Evolutionary conservation across 2,797 vertebrate species (phyloP).

Genomic region (Tenualosa thibaudeaui): DNA sequence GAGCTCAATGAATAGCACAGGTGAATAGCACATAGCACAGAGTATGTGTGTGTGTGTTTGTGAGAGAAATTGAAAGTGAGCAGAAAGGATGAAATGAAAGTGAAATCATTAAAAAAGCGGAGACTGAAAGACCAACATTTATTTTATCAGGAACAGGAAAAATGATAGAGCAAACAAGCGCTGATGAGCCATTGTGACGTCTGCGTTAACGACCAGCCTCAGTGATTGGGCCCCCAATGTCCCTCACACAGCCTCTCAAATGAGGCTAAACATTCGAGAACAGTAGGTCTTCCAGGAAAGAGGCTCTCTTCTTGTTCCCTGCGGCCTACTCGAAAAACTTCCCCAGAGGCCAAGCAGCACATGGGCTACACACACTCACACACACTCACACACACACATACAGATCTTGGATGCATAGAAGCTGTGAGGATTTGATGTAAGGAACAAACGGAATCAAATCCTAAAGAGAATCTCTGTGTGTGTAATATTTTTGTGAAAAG

Average conservation of each 20-base stretch:
- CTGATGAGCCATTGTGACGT: neutral
- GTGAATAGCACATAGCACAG: no score
- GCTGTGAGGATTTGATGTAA: neutral
- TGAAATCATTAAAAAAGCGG: neutral
- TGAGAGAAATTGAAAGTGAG: neutral
- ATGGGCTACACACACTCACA: constrained; percentile 20
- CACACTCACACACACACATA: constrained; percentile 11
- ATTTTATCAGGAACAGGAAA: neutral
- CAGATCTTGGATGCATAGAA: neutral
- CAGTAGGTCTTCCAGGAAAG: constrained; percentile 48
- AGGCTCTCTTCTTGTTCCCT: constrained; percentile 35
- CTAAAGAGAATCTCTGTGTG: neutral
- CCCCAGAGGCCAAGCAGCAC: constrained; percentile 10
- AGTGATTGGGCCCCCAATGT: neutral
- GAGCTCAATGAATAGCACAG: neutral
- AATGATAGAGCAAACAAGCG: neutral
- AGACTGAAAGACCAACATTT: neutral
- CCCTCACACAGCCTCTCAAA: constrained; percentile 1
- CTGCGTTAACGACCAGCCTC: neutral
- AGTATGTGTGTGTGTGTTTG: neutral
- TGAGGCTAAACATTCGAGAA: neutral
- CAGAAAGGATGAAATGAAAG: neutral
- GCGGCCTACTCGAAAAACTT: neutral
- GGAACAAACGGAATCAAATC: neutral
- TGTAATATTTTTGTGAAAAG: neutral